Conservation (phyloP, 2,113 vertebrate genomes). For the Prolemur simus region DNA sequence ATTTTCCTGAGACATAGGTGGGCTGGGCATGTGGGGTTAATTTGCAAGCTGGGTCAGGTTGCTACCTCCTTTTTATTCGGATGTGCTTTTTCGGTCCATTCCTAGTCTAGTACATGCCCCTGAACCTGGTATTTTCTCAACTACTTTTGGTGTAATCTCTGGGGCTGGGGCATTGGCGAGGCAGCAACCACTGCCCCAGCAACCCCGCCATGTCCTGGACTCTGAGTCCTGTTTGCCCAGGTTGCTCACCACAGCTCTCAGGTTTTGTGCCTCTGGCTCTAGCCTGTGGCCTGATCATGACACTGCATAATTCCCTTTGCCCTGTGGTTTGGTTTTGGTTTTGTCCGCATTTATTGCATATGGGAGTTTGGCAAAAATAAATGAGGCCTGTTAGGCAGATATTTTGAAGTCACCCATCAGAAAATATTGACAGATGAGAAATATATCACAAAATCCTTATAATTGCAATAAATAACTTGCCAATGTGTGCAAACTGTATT, state of each 20-base stretch:
- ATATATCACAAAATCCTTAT: background rate
- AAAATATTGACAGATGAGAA: constrained; percentile 8
- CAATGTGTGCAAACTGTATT: background rate
- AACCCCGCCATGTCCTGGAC: background rate
- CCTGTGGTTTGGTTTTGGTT: background rate
- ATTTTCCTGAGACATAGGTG: background rate
- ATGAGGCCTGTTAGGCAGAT: background rate
- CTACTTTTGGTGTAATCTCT: background rate
- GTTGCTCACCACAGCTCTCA: background rate
- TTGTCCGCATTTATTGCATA: background rate
- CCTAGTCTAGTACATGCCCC: background rate
- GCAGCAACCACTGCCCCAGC: background rate
- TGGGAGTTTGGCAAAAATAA: background rate
- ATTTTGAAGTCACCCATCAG: constrained; percentile 1
- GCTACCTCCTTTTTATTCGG: background rate
- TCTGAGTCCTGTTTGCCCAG: background rate
- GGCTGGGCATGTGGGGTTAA: background rate
- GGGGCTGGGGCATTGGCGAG: background rate
- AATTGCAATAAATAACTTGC: background rate
- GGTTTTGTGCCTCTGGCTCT: background rate
- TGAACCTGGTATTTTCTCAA: background rate
- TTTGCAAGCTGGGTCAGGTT: background rate
- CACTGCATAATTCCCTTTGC: background rate
- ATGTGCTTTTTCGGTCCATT: background rate
- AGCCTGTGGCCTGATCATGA: background rate